Percentiles rank a stretch among this genome's conserved stretches.
Evolutionary conservation across 1,140 invertebrate genomes (phyloP).

Genomic region (Magallana angulata): DNA sequence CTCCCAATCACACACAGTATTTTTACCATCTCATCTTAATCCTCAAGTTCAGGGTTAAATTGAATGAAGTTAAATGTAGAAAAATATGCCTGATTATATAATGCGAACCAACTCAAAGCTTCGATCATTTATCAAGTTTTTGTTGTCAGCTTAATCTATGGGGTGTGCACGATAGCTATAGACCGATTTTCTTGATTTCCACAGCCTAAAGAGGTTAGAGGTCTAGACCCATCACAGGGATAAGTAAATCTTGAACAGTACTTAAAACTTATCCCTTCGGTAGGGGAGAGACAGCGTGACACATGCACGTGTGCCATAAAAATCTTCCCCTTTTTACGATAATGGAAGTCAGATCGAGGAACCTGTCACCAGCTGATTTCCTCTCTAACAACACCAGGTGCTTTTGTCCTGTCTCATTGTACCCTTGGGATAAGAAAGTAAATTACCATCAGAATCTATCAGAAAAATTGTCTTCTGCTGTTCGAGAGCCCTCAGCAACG

Average conservation of each 20-base stretch:
- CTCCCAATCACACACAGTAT: constrained; percentile 2
- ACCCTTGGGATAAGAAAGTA: constrained; percentile 25
- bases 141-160: constrained; percentile 3
- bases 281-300: constrained; percentile 12
- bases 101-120: background rate
- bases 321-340: constrained; percentile 2
- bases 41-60: constrained; percentile 1
- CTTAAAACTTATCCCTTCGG: background rate
- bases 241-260: constrained; percentile 13
- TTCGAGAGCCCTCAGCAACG: background rate
- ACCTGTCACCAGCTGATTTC: constrained; percentile 18
- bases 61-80: background rate
- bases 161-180: constrained; percentile 25
- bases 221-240: background rate
- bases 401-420: constrained; percentile 7
- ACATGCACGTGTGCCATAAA: constrained; percentile 27
- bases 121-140: constrained; percentile 21
- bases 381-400: constrained; percentile 27
- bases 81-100: constrained; percentile 10
- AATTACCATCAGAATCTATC: constrained; percentile 25
- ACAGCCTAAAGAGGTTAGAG: background rate
- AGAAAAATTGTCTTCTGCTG: constrained; percentile 2
- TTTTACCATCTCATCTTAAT: constrained; percentile 16
- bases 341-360: constrained; percentile 8
- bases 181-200: constrained; percentile 19